Conservation (phyloP, 2,888 invertebrate genomes). For the Lithosia quadra region DNA sequence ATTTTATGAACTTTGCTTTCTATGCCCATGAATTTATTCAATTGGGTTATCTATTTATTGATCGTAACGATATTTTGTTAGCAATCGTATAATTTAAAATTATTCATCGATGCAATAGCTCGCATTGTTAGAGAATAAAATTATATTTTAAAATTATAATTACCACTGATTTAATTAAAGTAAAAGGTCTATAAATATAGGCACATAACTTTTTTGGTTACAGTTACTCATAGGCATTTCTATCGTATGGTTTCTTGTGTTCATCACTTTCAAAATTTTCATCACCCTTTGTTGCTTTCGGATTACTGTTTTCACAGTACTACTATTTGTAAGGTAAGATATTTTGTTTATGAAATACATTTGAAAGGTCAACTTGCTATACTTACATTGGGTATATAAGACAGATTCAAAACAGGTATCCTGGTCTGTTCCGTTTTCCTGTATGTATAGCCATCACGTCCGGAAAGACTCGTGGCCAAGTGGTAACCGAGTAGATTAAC, state of each 20-base stretch:
- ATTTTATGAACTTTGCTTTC: background rate
- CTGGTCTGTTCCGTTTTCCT: background rate
- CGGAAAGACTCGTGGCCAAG: too few species aligned
- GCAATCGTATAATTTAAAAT: background rate
- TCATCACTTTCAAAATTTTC: background rate
- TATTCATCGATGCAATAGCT: background rate
- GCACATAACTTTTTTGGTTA: background rate
- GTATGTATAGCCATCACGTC: too few species aligned
- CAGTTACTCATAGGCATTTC: background rate
- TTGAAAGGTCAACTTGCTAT: too few species aligned
- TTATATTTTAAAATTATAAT: too few species aligned
- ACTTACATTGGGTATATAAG: too few species aligned
- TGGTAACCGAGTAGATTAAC: too few species aligned
- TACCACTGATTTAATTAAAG: background rate
- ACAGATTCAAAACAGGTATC: too few species aligned
- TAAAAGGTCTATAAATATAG: background rate
- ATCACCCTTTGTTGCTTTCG: background rate
- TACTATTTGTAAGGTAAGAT: background rate
- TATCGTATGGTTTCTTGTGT: background rate
- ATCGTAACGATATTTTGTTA: background rate
- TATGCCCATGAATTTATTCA: background rate
- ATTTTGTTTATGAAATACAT: too few species aligned
- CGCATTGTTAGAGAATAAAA: background rate
- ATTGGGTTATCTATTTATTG: background rate
- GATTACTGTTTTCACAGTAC: background rate